phyloP scores from a whole-genome alignment of 2,888 invertebrate genomes.

The Seira musarum region DNA sequence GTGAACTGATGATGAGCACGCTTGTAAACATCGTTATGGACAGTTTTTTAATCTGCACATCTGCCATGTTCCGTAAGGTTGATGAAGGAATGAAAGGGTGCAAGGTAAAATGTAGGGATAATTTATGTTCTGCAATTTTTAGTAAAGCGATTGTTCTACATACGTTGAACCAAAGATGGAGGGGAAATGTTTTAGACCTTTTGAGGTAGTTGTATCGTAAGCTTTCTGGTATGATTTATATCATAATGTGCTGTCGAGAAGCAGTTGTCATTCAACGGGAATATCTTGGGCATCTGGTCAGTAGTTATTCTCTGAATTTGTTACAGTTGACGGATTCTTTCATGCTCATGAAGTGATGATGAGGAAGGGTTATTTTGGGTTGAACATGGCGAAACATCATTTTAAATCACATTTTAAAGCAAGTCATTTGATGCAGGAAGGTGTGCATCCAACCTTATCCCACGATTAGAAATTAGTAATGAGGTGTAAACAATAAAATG shows the following conservation, averaged over 20 bases:
- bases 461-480: conserved; percentile 6
- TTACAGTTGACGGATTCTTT: conserved; percentile 4
- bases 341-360: conserved; percentile 3
- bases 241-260: neutral
- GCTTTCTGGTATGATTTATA: neutral
- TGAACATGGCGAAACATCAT: neutral
- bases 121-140: conserved; percentile 40
- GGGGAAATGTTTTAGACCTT: neutral
- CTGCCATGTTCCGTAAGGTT: conserved; percentile 46
- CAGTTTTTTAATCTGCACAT: conserved; percentile 12
- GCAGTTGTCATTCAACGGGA: conserved; percentile 6
- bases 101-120: conserved; percentile 3
- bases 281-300: conserved; percentile 12
- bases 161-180: conserved; percentile 15
- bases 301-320: conserved; percentile 17
- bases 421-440: conserved; percentile 9
- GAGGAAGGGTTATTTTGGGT: neutral
- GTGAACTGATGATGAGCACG: too few relatives aligned
- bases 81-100: conserved; percentile 26
- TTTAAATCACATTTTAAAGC: neutral
- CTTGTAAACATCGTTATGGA: conserved; percentile 34
- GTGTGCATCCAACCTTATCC: conserved; percentile 8
- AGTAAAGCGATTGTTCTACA: neutral
- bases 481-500: conserved; percentile 12
- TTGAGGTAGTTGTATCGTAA: neutral